phyloP scores from a whole-genome alignment of 2,797 vertebrate species.

The Poliocrania exsul region DNA sequence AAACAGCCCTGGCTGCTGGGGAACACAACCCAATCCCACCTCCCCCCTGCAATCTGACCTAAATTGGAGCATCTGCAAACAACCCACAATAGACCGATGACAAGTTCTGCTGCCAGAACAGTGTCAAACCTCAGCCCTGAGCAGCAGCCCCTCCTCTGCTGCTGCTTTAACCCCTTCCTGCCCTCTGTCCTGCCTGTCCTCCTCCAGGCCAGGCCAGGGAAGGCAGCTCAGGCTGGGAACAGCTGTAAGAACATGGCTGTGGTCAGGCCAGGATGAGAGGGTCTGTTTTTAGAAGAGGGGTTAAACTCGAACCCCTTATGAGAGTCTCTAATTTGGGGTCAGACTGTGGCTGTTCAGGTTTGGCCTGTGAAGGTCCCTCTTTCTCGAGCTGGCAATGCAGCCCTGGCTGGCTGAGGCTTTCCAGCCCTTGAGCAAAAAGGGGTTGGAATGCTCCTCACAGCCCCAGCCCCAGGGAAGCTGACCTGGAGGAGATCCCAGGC shows the following conservation, averaged over 20 bases:
- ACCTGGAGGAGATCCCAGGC: neutral
- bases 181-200: neutral
- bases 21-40: neutral
- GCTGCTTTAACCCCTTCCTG: slow-evolving; percentile 48
- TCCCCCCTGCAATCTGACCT: slow-evolving; percentile 1
- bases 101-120: slow-evolving; percentile 46
- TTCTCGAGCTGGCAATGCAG: neutral
- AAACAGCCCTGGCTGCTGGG: neutral
- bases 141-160: slow-evolving; percentile 11
- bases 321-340: neutral
- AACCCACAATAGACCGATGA: slow-evolving; percentile 25
- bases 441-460: neutral
- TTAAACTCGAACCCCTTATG: neutral
- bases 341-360: neutral
- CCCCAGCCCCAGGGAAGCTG: rapidly evolving
- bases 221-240: neutral
- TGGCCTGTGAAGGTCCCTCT: neutral
- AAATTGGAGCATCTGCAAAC: slow-evolving; percentile 58
- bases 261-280: neutral
- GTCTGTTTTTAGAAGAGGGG: neutral
- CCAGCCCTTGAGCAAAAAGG: neutral
- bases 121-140: slow-evolving; percentile 33
- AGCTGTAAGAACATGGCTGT: neutral
- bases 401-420: neutral
- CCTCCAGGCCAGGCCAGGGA: neutral